Percentiles rank a stretch among this genome's conserved stretches.
phyloP scores from a whole-genome alignment of 1,140 invertebrate genomes.

The Leptinotarsa texana region DNA sequence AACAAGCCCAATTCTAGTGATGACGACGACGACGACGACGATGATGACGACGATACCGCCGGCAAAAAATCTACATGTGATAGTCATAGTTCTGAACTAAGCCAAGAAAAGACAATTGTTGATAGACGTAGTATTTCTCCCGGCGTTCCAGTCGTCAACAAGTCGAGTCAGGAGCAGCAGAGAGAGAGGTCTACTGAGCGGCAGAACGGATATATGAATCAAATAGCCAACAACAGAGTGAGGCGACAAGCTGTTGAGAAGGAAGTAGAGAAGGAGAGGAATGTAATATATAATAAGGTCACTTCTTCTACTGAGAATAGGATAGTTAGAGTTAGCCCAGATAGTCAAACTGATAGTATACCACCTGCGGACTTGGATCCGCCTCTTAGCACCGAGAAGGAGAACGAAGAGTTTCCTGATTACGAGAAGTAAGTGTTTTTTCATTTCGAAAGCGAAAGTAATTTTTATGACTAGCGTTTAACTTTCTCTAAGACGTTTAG shows the following conservation, averaged over 20 bases:
- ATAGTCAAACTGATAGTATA: conserved; percentile 51
- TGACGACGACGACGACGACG: conserved; percentile 45
- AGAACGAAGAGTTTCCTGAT: conserved; percentile 57
- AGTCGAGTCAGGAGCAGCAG: background rate
- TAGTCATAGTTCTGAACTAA: conserved; percentile 42
- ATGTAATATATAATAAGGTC: conserved; percentile 46
- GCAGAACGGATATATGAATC: conserved; percentile 14
- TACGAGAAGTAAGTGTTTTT: conserved; percentile 60
- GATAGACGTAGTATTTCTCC: conserved; percentile 25
- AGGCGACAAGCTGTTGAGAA: background rate
- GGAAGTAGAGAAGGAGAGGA: conserved; percentile 10
- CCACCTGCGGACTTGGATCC: conserved; percentile 31
- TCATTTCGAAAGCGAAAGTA: background rate
- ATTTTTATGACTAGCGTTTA: no score
- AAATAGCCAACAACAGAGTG: conserved; percentile 8
- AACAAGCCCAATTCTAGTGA: conserved; percentile 49
- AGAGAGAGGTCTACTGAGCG: conserved; percentile 17
- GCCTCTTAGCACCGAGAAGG: conserved; percentile 24
- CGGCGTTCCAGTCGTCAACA: conserved; percentile 28
- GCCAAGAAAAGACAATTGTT: conserved; percentile 37
- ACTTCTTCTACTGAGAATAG: conserved; percentile 43
- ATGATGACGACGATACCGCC: conserved; percentile 25
- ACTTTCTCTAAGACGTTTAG: no score
- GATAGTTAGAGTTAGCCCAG: conserved; percentile 49
- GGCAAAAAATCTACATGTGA: conserved; percentile 42